Evolutionary conservation across 2,113 vertebrate genomes (phyloP).

Genomic region (Tetraodon nigroviridis): DNA sequence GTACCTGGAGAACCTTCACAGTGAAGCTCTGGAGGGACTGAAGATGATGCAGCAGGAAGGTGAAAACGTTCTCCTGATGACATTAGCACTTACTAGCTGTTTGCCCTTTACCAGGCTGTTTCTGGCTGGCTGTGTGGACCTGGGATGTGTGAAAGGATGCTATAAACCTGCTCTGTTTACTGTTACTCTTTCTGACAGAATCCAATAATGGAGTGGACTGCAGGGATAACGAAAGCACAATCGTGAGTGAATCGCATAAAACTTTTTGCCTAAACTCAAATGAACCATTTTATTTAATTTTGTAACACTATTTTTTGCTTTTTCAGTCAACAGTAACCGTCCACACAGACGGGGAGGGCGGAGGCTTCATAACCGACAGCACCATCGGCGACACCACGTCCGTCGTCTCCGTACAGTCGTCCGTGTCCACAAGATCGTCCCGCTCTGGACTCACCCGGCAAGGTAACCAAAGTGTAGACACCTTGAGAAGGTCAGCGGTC

Average conservation of each 20-base stretch:
- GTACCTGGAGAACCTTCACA: conserved; percentile 89
- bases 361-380: conserved; percentile 69
- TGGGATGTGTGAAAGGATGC: background rate
- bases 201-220: conserved; percentile 80
- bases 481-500: background rate
- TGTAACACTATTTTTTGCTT: conserved; percentile 5
- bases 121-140: conserved; percentile 5
- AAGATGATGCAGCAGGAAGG: conserved; percentile 90
- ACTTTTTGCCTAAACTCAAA: conserved; percentile 1
- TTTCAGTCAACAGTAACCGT: conserved; percentile 71
- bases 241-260: conserved; percentile 55
- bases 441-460: conserved; percentile 75
- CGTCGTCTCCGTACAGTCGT: conserved; percentile 57
- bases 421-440: conserved; percentile 67
- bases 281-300: background rate
- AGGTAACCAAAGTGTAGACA: conserved; percentile 56
- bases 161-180: conserved; percentile 48
- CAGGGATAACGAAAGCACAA: conserved; percentile 80
- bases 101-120: conserved; percentile 7
- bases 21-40: conserved; percentile 85
- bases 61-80: conserved; percentile 39
- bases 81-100: conserved; percentile 5
- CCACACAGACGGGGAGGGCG: conserved; percentile 76
- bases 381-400: conserved; percentile 70
- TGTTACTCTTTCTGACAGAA: conserved; percentile 68